Evolutionary conservation across 2,797 vertebrate species (phyloP).

Genomic region (Melanotaenia nigrans): DNA sequence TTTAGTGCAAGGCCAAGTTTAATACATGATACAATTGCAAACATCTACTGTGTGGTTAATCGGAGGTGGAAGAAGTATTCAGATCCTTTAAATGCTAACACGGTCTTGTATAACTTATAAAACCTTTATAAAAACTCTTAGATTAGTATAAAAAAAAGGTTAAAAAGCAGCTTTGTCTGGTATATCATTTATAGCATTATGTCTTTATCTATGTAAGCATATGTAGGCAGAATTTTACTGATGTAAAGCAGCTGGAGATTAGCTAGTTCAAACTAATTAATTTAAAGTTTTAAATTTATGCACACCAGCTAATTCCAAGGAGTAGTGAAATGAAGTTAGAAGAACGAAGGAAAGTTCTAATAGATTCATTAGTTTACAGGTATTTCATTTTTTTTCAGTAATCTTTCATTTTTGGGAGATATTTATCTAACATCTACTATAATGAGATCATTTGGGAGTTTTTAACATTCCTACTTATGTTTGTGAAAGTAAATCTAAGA

Average conservation of each 20-base stretch:
- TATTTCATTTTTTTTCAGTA: background rate
- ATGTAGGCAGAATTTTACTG: no score
- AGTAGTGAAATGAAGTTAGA: background rate
- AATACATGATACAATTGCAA: slow-evolving; percentile 1
- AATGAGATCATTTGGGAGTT: background rate
- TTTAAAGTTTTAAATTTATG: background rate
- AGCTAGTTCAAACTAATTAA: background rate
- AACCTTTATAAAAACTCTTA: no score
- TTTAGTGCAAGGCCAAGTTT: slow-evolving; percentile 19
- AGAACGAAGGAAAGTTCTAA: background rate
- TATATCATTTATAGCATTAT: background rate
- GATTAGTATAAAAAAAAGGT: no score
- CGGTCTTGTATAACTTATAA: no score
- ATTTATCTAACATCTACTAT: background rate
- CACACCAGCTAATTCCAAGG: background rate
- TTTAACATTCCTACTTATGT: background rate
- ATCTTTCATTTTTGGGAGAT: background rate
- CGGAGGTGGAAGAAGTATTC: background rate
- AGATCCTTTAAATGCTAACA: background rate
- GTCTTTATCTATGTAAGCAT: background rate
- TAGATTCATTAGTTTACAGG: background rate
- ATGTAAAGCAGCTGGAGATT: background rate
- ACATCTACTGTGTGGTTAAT: slow-evolving; percentile 3
- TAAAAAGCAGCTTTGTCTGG: no score
- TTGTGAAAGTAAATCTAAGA: background rate